Evolutionary conservation across 2,113 vertebrate species (phyloP).

Genomic region (Ornithorhynchus anatinus): DNA sequence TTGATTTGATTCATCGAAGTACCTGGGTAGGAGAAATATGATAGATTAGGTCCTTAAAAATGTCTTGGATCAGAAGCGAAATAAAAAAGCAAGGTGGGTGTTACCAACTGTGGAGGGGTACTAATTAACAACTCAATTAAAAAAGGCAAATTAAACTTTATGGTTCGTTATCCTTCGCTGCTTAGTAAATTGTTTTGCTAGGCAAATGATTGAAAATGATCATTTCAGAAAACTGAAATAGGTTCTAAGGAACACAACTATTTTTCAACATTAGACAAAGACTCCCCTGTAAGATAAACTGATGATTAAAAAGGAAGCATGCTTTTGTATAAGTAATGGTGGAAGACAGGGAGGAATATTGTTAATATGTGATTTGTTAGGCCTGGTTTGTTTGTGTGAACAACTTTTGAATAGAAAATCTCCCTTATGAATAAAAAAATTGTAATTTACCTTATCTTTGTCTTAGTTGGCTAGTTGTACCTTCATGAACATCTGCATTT

Average conservation of each 20-base stretch:
- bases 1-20: conserved; percentile 73
- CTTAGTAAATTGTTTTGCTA: conserved; percentile 78
- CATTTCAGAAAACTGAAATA: conserved; percentile 60
- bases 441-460: conserved; percentile 12
- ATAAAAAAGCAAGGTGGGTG: conserved; percentile 65
- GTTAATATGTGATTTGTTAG: conserved; percentile 1
- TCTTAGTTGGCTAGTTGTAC: conserved; percentile 10
- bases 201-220: conserved; percentile 72
- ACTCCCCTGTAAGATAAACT: conserved; percentile 23
- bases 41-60: conserved; percentile 68
- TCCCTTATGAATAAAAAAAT: conserved; percentile 52
- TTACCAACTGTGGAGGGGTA: conserved; percentile 65
- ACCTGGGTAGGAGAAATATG: conserved; percentile 66
- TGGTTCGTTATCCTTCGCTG: conserved; percentile 75
- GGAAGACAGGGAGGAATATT: conserved; percentile 4
- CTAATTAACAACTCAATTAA: conserved; percentile 86
- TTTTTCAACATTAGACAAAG: conserved; percentile 45
- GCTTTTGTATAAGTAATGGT: background rate
- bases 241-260: conserved; percentile 50
- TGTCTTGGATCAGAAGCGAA: conserved; percentile 65
- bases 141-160: conserved; percentile 82
- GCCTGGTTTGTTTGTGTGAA: background rate
- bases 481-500: conserved; percentile 11
- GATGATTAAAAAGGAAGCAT: conserved; percentile 40
- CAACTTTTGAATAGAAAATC: conserved; percentile 37